Percentiles rank a stretch among this genome's conserved stretches.
phyloP scores from a whole-genome alignment of 2,113 vertebrate genomes.

The Lethenteron reissneri region DNA sequence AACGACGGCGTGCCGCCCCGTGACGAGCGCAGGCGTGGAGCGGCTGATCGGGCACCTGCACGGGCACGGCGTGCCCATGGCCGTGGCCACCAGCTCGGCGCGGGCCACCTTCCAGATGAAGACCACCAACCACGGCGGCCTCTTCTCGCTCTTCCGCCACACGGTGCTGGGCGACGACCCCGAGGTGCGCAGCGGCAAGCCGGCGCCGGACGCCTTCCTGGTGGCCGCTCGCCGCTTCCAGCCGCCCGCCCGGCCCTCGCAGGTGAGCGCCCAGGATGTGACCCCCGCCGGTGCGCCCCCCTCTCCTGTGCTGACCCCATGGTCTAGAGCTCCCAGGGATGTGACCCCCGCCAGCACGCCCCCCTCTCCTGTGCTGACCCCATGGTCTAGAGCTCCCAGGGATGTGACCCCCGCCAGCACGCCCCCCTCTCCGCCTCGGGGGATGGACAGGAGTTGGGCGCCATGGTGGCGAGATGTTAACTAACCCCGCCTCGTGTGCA shows the following conservation, averaged over 20 bases:
- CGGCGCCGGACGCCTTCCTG: conserved; percentile 52
- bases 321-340: not conserved
- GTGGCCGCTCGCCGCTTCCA: conserved; percentile 45
- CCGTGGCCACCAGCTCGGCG: conserved; percentile 52
- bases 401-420: not conserved
- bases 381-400: not conserved
- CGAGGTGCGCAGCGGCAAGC: conserved; percentile 41
- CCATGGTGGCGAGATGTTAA: not conserved
- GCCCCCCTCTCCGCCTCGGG: not conserved
- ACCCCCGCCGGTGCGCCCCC: not conserved
- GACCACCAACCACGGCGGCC: conserved; percentile 31
- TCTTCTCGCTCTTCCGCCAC: conserved; percentile 51
- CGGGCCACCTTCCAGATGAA: conserved; percentile 33
- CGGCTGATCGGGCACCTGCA: conserved; percentile 40
- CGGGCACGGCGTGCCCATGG: conserved; percentile 35
- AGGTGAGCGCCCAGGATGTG: conserved; percentile 25
- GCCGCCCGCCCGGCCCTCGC: conserved; percentile 24
- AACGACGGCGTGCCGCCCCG: too few species aligned
- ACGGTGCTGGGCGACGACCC: conserved; percentile 60
- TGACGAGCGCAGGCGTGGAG: conserved; percentile 29
- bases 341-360: not conserved
- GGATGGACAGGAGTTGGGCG: not conserved
- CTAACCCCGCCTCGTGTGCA: not conserved
- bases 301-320: not conserved
- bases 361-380: not conserved